A percentile compares a stretch with the other conserved stretches of the same genome.
phyloP scores from a whole-genome alignment of 2,888 invertebrate species.

The Julus scanicus region DNA sequence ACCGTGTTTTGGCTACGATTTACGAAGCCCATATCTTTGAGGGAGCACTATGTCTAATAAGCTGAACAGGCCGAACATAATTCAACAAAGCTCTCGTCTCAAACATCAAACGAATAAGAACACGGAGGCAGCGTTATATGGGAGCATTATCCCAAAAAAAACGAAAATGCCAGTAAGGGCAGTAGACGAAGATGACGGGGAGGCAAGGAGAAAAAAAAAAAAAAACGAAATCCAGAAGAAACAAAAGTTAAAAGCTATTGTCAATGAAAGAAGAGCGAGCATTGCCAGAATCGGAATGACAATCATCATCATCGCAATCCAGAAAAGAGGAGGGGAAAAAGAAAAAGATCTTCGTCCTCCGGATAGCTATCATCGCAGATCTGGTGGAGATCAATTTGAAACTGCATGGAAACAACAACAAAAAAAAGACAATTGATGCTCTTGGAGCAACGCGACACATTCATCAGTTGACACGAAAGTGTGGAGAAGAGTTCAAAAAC shows the following conservation, averaged over 20 bases:
- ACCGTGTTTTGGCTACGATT: conserved; percentile 54
- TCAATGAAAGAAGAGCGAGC: conserved; percentile 22
- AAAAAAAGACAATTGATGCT: background rate
- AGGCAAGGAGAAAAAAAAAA: background rate
- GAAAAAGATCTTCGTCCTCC: conserved; percentile 24
- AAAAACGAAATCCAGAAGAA: conserved; percentile 16
- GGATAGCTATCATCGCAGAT: conserved; percentile 1
- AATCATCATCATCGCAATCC: conserved; percentile 9
- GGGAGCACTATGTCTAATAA: conserved; percentile 51
- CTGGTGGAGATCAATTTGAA: background rate
- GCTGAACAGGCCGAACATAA: conserved; percentile 51
- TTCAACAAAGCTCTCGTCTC: conserved; percentile 51
- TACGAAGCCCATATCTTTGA: conserved; percentile 52
- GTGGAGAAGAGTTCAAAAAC: background rate
- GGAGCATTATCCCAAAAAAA: conserved; percentile 24
- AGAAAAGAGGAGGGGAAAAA: conserved; percentile 7
- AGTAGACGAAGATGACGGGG: conserved; percentile 15
- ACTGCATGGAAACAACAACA: background rate
- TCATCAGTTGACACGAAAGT: background rate
- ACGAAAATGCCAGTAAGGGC: conserved; percentile 1
- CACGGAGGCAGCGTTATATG: conserved; percentile 27
- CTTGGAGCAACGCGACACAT: background rate
- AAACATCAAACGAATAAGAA: conserved; percentile 48
- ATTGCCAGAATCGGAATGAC: conserved; percentile 25
- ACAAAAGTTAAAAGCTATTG: conserved; percentile 33